phyloP scores from a whole-genome alignment of 2,888 invertebrate species.

The Pogonocherus hispidulus region DNA sequence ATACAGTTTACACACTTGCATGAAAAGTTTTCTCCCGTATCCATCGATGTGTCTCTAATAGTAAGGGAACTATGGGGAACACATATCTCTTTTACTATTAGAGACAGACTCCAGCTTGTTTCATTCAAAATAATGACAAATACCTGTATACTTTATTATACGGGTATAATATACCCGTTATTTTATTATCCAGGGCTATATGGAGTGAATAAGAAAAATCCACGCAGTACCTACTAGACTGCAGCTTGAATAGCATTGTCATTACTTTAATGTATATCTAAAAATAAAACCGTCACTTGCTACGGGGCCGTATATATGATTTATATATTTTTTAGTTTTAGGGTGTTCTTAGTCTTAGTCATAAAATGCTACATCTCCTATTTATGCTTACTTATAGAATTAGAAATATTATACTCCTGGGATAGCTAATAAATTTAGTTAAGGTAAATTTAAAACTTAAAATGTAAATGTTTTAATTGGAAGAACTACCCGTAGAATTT shows the following conservation, averaged over 20 bases:
- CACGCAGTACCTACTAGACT: not conserved
- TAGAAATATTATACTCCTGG: not conserved
- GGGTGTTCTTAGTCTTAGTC: not conserved
- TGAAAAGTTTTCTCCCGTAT: too few relatives aligned
- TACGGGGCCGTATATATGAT: not conserved
- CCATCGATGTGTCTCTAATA: too few relatives aligned
- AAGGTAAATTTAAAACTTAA: not conserved
- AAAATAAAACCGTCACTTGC: not conserved
- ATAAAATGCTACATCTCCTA: not conserved
- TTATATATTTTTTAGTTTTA: not conserved
- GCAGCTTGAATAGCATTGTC: not conserved
- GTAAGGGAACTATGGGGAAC: too few relatives aligned
- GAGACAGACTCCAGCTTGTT: too few relatives aligned
- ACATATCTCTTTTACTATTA: too few relatives aligned
- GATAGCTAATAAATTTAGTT: not conserved
- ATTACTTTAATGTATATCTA: slow-evolving; percentile 2
- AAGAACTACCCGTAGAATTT: too few relatives aligned
- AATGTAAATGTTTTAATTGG: not conserved
- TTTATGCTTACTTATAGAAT: not conserved
- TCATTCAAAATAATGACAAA: too few relatives aligned
- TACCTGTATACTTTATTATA: too few relatives aligned
- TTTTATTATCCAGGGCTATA: too few relatives aligned
- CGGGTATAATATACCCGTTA: too few relatives aligned
- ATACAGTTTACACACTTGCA: too few relatives aligned
- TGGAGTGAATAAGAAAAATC: not conserved